Base-by-base conservation (phyloP, 2,113 vertebrate genomes). In the Cisticola juncidis region DNA sequence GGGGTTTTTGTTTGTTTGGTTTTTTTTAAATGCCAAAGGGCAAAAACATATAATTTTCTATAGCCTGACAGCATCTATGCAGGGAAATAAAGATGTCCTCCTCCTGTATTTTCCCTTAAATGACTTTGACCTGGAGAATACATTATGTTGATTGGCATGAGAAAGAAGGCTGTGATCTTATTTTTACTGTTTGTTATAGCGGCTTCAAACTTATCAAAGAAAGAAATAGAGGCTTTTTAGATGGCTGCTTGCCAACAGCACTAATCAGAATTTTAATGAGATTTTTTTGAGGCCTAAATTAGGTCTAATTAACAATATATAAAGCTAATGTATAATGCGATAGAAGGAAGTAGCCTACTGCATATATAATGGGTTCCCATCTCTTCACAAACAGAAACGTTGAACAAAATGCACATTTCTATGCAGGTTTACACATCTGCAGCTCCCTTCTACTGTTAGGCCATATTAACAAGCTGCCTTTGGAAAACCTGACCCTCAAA, bases 261-360 rank as follows among this genome's bases (percentile, higher is more conserved):
- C 85, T 97, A 93, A 97, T 97, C 95, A 93, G 89, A 93, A 94
- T 97, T 97, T 97, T 97, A 98, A 98, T 97, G 97, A 98, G 94
- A 53, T 92, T 95, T 84, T 84, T 86, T 92, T 7, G n/a, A 97
- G 94, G 82, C 86, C 94, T 93, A 97, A 97, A 97, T 97, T 97
- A 89, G 96, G 92, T 87, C 90, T 97, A 98, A 97, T 97, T 98
- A 97, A 96, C 92, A 90, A 69, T 90, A 94, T 97, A 96, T 92
- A 97, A 97, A 97, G 93, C 93, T 96, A 98, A 96, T 68, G 77
- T 83, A 88, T 76, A 93, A 88, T 87, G 93, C 16, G 73, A 82
- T 82, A 82, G 91, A 86, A 90, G 80, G 68, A 81, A 92, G 71
- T 73, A 95, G 33, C 82, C 79, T 65, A 83, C 60, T 73, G 45